Base-by-base conservation (phyloP, 2,113 vertebrate genomes). In the Ophiodon elongatus region DNA sequence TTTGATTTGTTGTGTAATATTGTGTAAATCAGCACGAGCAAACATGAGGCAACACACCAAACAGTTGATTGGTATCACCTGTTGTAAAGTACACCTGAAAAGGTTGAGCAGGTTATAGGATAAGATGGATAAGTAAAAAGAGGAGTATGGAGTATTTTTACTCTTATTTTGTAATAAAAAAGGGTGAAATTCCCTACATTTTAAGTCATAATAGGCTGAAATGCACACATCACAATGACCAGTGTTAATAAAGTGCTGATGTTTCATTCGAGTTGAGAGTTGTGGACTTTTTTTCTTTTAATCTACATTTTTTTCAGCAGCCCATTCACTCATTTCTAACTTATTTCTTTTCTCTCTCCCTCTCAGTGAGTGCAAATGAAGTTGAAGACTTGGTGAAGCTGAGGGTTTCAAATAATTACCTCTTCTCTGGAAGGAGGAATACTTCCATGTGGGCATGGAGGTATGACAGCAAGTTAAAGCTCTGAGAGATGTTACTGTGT, bases 391-490 rank as follows among this genome's bases (percentile, higher is more conserved):
- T 94, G 73, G 92, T 95, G 63, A 94, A 92, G 81, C 88, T 95
- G 82, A 92, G 93, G 25, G 80, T 89, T 37, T 83, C 92, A n/a
- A 95, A 95, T 63, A 82, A 80, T 8, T 29, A 56, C 23, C 92
- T 95, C 23, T 95, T 95, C 75, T 92, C 92, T 54, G 94, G 94
- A 45, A 91, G 65, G 74, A 94, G 90, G 78, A 92, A 95, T 31
- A 84, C 92, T 3, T 88, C 93, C 6, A 89, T 83, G 75, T 78
- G 82, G 75, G 93, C 89, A 45, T 95, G 94, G 93, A 94, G 93
- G 94, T 94, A 88, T 1, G 23, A 1, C 8, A 13, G 13, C n/a
- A 41, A 25, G 21, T 64, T 45, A 37, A 54, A 11, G 21, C 21
- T 33, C 0, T 23, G 33, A 45, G 39, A 25, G 10, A 52, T 6